phyloP scores from a whole-genome alignment of 2,888 invertebrate species.

The Oxyteleia sp. region DNA sequence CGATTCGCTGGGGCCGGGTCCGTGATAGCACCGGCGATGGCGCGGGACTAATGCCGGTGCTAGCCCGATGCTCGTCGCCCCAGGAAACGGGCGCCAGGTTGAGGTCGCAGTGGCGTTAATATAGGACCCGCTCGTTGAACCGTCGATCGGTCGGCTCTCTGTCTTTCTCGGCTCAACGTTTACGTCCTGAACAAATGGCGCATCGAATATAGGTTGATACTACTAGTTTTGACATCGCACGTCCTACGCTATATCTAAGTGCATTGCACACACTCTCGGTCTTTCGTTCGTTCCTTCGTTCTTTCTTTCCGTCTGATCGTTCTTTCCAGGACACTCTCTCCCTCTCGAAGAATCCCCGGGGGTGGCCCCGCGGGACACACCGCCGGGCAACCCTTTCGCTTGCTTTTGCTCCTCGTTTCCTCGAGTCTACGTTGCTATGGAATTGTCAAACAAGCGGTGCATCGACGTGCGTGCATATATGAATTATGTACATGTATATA shows the following conservation, averaged over 20 bases:
- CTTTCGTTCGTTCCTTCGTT: conserved; percentile 61
- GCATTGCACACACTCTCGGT: conserved; percentile 73
- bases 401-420: conserved; percentile 20
- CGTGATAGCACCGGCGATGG: not conserved
- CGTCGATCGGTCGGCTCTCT: conserved; percentile 57
- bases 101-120: not conserved
- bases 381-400: conserved; percentile 32
- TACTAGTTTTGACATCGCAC: conserved; percentile 44
- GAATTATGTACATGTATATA: conserved; percentile 53
- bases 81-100: not conserved
- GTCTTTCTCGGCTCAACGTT: conserved; percentile 46
- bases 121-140: conserved; percentile 20
- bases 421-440: conserved; percentile 41
- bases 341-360: conserved; percentile 29
- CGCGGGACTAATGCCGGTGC: not conserved
- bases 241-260: conserved; percentile 60
- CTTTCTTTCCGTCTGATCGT: conserved; percentile 49
- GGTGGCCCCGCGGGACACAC: not conserved
- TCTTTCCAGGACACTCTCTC: conserved; percentile 50
- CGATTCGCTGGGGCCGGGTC: not conserved
- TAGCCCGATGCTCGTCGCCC: too few relatives aligned
- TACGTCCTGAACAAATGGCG: conserved; percentile 68
- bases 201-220: conserved; percentile 59
- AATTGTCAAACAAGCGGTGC: conserved; percentile 68
- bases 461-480: conserved; percentile 67